Conservation (phyloP, 1,140 invertebrate genomes). For the Lepidurus couesii region DNA sequence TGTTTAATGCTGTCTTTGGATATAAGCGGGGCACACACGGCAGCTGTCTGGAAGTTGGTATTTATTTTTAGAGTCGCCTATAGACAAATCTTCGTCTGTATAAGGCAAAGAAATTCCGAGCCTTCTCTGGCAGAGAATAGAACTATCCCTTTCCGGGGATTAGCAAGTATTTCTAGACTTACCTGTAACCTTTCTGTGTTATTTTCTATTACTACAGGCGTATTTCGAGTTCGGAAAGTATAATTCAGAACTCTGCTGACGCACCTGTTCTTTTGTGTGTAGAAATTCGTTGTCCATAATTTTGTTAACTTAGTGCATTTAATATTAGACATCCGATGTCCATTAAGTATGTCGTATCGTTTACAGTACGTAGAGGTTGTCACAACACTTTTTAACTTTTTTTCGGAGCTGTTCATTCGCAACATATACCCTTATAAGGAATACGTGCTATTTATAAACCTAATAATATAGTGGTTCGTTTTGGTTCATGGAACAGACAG, state of each 20-base stretch:
- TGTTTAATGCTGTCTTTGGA: conserved; percentile 22
- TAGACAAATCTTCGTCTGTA: conserved; percentile 22
- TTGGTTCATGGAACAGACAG: no score
- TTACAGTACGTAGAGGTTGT: no score
- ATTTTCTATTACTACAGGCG: background rate
- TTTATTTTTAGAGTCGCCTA: conserved; percentile 22
- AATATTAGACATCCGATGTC: no score
- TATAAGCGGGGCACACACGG: conserved; percentile 9
- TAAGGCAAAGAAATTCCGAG: conserved; percentile 5
- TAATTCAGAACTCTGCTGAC: no score
- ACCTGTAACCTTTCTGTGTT: background rate
- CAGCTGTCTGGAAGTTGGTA: conserved; percentile 17
- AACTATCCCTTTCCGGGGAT: background rate
- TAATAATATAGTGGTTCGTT: background rate
- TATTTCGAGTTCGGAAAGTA: background rate
- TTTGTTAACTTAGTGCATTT: no score
- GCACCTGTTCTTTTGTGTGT: no score
- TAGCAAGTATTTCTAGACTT: background rate
- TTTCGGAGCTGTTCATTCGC: background rate
- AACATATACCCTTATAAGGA: background rate
- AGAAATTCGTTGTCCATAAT: no score
- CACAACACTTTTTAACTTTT: background rate
- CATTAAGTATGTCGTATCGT: no score
- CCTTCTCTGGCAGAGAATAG: background rate
- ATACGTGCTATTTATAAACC: conserved; percentile 12